These are phyloP conservation scores for Tenthredo distinguenda DNA, from an alignment of 2,888 invertebrate species.

Conservation along the genomic window DNA sequence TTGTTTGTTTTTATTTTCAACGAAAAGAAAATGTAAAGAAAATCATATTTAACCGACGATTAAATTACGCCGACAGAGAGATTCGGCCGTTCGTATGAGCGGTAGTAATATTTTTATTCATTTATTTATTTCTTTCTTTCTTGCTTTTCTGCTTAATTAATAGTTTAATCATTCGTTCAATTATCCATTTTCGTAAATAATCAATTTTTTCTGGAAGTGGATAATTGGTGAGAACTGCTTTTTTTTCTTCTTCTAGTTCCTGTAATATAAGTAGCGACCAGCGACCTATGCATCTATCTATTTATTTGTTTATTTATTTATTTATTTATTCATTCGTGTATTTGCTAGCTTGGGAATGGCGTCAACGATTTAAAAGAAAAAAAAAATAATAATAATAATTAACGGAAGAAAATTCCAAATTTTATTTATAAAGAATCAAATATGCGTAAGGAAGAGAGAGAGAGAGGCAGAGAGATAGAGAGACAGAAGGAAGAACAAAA, in stretches of 20 bases:
- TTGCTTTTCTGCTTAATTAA: not conserved
- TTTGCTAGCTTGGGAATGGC: not conserved
- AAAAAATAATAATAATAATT: not conserved
- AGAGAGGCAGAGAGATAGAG: not conserved
- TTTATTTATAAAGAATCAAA: not conserved
- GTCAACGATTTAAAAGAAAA: not conserved
- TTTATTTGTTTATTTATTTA: not conserved
- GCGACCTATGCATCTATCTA: not conserved
- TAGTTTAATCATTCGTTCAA: not conserved
- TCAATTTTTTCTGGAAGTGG: not conserved
- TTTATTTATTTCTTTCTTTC: not conserved
- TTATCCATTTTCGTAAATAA: not conserved
- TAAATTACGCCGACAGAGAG: not conserved
- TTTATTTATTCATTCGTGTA: not conserved
- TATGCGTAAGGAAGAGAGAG: not conserved
- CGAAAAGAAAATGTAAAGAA: not conserved
- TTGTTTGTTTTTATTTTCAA: not conserved
- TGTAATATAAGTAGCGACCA: not conserved
- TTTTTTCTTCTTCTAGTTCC: not conserved
- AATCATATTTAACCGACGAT: too few relatives aligned
- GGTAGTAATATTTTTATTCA: not conserved
- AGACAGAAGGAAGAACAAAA: not conserved
- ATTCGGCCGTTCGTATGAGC: not conserved
- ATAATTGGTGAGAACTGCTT: not conserved
- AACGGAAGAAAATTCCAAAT: not conserved